Conservation (phyloP, 2,113 vertebrate species). For the Struthio camelus region DNA sequence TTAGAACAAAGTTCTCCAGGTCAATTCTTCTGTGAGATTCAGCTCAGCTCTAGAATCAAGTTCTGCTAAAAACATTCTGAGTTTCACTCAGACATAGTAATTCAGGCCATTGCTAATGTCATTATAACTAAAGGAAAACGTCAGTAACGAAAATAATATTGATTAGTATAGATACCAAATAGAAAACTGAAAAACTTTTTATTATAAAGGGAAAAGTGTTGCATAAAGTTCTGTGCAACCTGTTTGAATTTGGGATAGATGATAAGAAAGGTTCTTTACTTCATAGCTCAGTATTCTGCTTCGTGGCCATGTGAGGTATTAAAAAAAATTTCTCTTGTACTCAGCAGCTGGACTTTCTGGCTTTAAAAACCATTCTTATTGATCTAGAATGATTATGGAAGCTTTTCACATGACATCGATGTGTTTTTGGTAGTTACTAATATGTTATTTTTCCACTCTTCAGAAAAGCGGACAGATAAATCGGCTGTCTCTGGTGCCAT, state of each 20-base stretch:
- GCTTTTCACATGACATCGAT: not conserved
- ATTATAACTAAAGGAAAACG: not conserved
- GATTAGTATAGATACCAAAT: not conserved
- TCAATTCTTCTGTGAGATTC: not conserved
- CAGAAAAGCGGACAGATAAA: constrained; percentile 97
- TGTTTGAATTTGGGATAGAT: not conserved
- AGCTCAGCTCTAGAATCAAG: not conserved
- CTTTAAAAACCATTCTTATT: not conserved
- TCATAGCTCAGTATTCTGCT: not conserved
- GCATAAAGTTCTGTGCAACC: not conserved
- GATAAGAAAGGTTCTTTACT: not conserved
- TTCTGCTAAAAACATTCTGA: not conserved
- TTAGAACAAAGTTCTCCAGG: not conserved
- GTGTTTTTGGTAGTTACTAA: not conserved
- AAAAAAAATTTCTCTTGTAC: not conserved
- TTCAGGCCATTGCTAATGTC: not conserved
- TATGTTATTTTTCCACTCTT: not conserved
- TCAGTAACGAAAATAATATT: not conserved
- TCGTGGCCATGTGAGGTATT: not conserved
- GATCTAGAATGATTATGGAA: not conserved
- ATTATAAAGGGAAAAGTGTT: not conserved
- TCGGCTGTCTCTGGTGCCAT: constrained; percentile 96
- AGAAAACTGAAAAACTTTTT: not conserved
- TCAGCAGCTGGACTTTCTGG: not conserved
- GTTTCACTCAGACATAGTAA: not conserved